phyloP scores from a whole-genome alignment of 2,113 vertebrate genomes.

The Malurus elegans region DNA sequence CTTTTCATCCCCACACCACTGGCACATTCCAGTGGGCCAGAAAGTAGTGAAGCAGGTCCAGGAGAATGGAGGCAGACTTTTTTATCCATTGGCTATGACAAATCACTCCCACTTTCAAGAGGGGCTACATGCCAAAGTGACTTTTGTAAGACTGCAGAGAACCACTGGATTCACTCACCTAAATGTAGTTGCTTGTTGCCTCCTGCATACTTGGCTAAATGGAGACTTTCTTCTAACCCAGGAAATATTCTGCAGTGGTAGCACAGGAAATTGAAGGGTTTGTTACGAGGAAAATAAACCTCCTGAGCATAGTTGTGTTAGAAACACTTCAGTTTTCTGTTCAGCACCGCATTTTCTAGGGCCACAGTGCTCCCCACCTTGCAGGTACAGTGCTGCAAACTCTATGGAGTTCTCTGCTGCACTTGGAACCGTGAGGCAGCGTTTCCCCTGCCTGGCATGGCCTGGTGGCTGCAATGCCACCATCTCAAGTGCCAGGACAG shows the following conservation, averaged over 20 bases:
- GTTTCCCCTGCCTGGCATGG: accelerated
- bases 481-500: neutral
- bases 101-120: neutral
- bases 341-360: neutral
- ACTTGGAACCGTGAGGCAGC: neutral
- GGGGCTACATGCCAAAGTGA: neutral
- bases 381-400: neutral
- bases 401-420: neutral
- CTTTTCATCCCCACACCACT: neutral
- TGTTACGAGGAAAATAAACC: neutral
- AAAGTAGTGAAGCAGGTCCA: neutral
- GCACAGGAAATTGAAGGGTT: neutral
- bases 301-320: neutral
- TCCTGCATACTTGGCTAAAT: neutral
- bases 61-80: neutral
- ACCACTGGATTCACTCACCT: neutral
- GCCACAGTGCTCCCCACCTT: neutral
- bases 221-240: neutral
- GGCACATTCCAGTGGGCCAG: neutral
- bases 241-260: neutral
- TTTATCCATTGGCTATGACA: neutral
- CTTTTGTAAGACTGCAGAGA: neutral
- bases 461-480: neutral
- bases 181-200: neutral
- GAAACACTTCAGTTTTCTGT: neutral